Conservation (phyloP, 1,140 invertebrate species). For the Ips typographus region DNA sequence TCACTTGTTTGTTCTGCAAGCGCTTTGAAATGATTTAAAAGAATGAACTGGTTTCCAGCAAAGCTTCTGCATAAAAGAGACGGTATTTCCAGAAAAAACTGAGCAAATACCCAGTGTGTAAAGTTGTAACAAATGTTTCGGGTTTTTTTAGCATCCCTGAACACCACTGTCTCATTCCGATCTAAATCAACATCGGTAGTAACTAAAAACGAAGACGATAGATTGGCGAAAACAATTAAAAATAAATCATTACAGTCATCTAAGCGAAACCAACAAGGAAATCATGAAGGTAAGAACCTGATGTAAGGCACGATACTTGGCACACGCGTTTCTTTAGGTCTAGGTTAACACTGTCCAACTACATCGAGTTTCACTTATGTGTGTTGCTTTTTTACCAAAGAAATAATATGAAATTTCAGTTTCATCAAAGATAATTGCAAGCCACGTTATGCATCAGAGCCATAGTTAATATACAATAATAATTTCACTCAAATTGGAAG, state of each 20-base stretch:
- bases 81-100: slow-evolving; percentile 26
- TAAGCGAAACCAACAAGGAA: slow-evolving; percentile 48
- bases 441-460: too few relatives aligned
- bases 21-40: not conserved
- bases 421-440: too few relatives aligned
- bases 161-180: slow-evolving; percentile 52
- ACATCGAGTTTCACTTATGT: slow-evolving; percentile 1
- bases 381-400: not conserved
- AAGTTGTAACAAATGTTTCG: slow-evolving; percentile 46
- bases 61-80: not conserved
- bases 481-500: too few relatives aligned
- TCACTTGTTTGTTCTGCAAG: too few relatives aligned
- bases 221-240: slow-evolving; percentile 51
- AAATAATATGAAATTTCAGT: too few relatives aligned
- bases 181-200: slow-evolving; percentile 53
- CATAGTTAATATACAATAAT: too few relatives aligned
- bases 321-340: slow-evolving; percentile 41
- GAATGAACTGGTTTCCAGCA: not conserved
- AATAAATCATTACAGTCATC: slow-evolving; percentile 46
- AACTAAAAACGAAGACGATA: slow-evolving; percentile 51
- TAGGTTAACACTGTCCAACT: not conserved
- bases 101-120: slow-evolving; percentile 33
- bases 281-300: slow-evolving; percentile 47
- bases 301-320: slow-evolving; percentile 48
- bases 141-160: slow-evolving; percentile 54